phyloP scores from a whole-genome alignment of 2,797 vertebrate genomes.

The Spinus olivaceus region DNA sequence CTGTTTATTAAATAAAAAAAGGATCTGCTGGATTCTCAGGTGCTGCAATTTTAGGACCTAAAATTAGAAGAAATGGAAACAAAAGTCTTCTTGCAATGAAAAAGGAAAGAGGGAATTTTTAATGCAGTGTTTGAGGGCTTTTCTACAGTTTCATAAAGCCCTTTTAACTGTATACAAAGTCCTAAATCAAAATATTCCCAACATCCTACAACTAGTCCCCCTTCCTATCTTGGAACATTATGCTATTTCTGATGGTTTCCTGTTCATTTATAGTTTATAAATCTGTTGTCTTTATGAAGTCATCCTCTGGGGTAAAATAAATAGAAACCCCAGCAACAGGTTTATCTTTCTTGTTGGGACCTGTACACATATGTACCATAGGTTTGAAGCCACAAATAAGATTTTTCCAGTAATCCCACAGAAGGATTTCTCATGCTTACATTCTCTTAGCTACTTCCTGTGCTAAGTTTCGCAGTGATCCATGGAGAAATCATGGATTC shows the following conservation, averaged over 20 bases:
- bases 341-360: neutral
- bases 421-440: neutral
- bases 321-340: neutral
- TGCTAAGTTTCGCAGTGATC: neutral
- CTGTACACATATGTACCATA: neutral
- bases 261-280: neutral
- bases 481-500: no score
- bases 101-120: neutral
- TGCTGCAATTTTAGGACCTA: neutral
- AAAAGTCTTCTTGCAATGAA: neutral
- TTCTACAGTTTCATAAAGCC: neutral
- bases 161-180: neutral
- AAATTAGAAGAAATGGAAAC: neutral
- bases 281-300: neutral
- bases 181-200: neutral
- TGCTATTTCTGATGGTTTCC: neutral
- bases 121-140: neutral
- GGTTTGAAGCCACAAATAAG: neutral
- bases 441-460: neutral
- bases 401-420: neutral
- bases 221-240: neutral
- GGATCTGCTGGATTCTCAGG: neutral
- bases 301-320: neutral
- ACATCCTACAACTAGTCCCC: neutral
- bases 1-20: neutral